Evolutionary conservation across 1,140 invertebrate genomes (phyloP), one percentile per base, ranked within the genome.

Genomic region (Brachystomella parvula): DNA sequence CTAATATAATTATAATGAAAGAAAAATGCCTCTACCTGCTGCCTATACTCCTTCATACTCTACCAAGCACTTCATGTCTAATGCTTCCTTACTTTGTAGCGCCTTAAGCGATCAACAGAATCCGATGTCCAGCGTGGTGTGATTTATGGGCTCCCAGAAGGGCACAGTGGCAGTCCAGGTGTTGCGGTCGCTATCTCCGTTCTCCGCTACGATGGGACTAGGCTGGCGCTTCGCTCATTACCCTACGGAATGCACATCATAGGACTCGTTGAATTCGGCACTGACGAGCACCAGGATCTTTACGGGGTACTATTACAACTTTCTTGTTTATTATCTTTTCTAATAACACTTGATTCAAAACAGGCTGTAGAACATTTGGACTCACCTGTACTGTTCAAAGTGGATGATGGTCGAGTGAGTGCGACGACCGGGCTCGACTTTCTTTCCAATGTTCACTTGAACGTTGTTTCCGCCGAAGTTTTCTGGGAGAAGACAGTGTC

Each of bases 401-500:
- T 73, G 0, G n/a, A 21, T 6, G 68, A 68, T 63, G 71, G 64
- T 6, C 66, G 64, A 66, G 49, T 73, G 3, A 49, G 39, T 21
- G 63, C 66, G 0, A 57, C 63, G 6, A 66, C 65, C 12, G 71
- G 68, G 3, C 44, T 70, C 24, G 71, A 70, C 44, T 73, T 65
- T 31, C 30, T 68, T 2, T 61, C 63, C 0, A 19, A 31, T 1
- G 15, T 73, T 12, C 64, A 70, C 49, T 30, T 73, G 6, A 68
- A 68, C 24, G 66, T 73, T 2, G 24, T 73, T 2, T n/a, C 61
- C 2, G n/a, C 47, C 32, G 57, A 64, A 3, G 33, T 19, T 0
- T 73, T 73, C 58, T 73, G 71, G 71, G 61, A 63, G n/a, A 68
- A 70, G n/a, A 61, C 49, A 0, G 64, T 70, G 1, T 64, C 47